Base-by-base conservation (phyloP, 2,888 invertebrate genomes). In the Acronicta psi region DNA sequence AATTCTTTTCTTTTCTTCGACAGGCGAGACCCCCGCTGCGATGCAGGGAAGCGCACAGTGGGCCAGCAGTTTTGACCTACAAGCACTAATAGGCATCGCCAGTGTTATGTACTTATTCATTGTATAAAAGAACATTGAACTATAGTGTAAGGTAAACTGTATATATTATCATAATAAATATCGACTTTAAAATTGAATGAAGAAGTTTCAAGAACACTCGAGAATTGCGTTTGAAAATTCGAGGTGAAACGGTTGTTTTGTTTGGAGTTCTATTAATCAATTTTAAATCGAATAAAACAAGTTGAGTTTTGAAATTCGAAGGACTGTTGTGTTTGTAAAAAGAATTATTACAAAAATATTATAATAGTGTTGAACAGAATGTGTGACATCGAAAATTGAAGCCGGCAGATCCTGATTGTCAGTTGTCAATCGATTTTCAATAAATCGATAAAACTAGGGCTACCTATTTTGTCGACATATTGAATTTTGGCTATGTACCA, bases 21-120 rank as follows among this genome's bases (percentile, higher is more conserved):
- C 95, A 97, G 97, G 97, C 81, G 97, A 97, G 94, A 97, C 97
- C 87, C 97, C 97, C 79, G 97, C 97, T 57, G 97, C 97, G 43
- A 97, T 97, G 97, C 97, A 97, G 92, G 97, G 97, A 79, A 96
- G 96, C 46, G 94, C 92, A 3, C 88, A 90, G 56, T 92, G 92
- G 89, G 80, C 88, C 0, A 85, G 84, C 62, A 85, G 87, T 64
- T 82, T 86, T n/a, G 83, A 84, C 20, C 69, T 88, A 29, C 81
- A 84, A 11, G 84, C 83, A n/a, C 69, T 87, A 29, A 50, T 86
- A 43, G 73, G 70, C 44, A 75, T 83, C 46, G 77, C 82, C 25
- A 80, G 73, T 75, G 69, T 85, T 23, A 65, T 83, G 62, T 79
- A 79, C 60, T 36, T 82, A 47, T 59, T 69, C 59, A 65, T 68